Evolutionary conservation across 2,797 vertebrate genomes (phyloP).

Genomic region (Lithobates sylvaticus): DNA sequence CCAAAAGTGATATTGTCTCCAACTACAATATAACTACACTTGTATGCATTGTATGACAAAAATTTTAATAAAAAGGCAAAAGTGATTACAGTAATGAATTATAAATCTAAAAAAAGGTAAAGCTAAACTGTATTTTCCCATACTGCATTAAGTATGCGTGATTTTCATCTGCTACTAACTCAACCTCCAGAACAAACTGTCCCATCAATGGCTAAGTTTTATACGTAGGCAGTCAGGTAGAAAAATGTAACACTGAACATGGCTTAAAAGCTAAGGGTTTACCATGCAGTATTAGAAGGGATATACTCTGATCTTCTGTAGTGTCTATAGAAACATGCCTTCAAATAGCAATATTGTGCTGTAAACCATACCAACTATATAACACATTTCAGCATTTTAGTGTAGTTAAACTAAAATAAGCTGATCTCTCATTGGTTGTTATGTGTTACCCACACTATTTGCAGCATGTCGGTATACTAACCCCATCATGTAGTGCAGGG

Average conservation of each 20-base stretch:
- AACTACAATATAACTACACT: background rate
- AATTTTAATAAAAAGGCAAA: background rate
- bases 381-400: background rate
- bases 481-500: conserved; percentile 5
- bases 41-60: background rate
- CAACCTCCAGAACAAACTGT: conserved; percentile 9
- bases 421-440: background rate
- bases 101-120: background rate
- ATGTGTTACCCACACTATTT: background rate
- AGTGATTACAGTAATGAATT: background rate
- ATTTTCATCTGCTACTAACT: background rate
- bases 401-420: background rate
- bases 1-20: background rate
- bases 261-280: background rate
- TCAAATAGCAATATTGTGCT: background rate
- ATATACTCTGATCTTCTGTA: background rate
- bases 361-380: background rate
- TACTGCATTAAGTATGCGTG: background rate
- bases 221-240: background rate
- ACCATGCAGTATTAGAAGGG: background rate
- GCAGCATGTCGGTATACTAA: background rate
- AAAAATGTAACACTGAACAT: background rate
- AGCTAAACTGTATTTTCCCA: background rate
- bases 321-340: conserved; percentile 20
- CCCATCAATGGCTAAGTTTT: conserved; percentile 54